Evolutionary conservation across 2,113 vertebrate genomes (phyloP), one percentile per base, ranked within the genome.

Genomic region (Coptodon rendalli): DNA sequence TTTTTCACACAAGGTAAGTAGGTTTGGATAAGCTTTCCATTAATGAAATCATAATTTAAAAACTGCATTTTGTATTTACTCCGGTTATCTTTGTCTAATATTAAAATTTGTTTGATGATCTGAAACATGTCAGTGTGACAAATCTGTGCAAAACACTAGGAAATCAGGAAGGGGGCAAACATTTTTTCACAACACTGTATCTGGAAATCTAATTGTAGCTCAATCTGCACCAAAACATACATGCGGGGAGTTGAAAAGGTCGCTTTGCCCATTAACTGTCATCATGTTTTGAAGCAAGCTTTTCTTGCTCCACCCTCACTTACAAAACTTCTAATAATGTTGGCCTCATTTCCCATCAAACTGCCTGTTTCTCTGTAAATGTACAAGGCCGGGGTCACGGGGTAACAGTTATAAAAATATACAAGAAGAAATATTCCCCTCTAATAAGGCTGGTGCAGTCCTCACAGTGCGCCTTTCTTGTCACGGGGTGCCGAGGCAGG

Each of bases 341-440:
- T 83, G 80, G 81, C 31, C 73, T 82, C 84, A 91, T 87, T 90
- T 86, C 57, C 88, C 66, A 89, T 63, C 6, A 57, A 82, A 80
- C 52, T 79, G 16, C 27, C 61, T 80, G 43, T 80, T 86, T 80
- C 16, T 73, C 6, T n/a, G 10, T 27, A 36, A 85, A 88, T 71
- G 16, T 34, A 31, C 54, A 81, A 76, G 38, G 66, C n/a, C 36
- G 16, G 38, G 29, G n/a, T 71, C 57, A 31, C 5, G 3, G 38
- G 10, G 4, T 82, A 89, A 81, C 36, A 14, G n/a, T 17, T 73
- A 24, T 45, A 45, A 45, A 56, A 57, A 79, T n/a, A 76, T 63
- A 14, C 29, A 50, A 34, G 57, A 82, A 29, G 22, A 54, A 10
- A 84, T 71, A 6, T 84, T 53, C 61, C 13, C 45, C 82, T 86